Conservation (phyloP, 1,140 invertebrate species). For the Drosophila lini region DNA sequence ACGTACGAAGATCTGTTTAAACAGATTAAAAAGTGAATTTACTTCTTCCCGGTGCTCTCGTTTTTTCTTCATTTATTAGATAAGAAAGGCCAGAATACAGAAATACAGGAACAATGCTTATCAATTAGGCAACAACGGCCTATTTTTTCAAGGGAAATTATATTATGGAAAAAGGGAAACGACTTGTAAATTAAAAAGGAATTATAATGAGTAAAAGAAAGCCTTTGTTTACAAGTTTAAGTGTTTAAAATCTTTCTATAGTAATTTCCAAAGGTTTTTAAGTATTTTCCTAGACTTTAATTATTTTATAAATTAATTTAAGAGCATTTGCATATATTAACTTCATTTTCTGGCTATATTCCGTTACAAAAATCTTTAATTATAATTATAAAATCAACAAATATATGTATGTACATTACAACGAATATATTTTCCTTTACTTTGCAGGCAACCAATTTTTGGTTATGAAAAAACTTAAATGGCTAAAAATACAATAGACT, state of each 20-base stretch:
- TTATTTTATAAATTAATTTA: not conserved
- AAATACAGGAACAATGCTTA: constrained; percentile 11
- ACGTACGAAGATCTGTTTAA: constrained; percentile 41
- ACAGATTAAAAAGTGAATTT: constrained; percentile 36
- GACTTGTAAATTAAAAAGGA: not conserved
- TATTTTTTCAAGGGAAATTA: not conserved
- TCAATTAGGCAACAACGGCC: not conserved
- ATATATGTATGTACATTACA: not conserved
- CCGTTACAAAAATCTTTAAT: not conserved
- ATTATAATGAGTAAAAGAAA: not conserved
- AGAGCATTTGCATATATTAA: not conserved
- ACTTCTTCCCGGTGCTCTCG: constrained; percentile 8
- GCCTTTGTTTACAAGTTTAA: not conserved
- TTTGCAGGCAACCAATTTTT: not conserved
- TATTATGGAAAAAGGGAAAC: not conserved
- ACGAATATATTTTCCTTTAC: constrained; percentile 2
- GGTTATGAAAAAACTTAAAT: constrained; percentile 12
- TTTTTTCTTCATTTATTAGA: not conserved
- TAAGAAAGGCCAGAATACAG: constrained; percentile 16
- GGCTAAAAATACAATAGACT: constrained; percentile 35
- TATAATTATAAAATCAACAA: not conserved
- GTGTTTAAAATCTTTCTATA: not conserved
- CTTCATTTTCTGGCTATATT: not conserved
- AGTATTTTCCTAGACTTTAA: not conserved
- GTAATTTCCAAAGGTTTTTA: not conserved